A percentile compares a stretch with the other conserved stretches of the same genome.
Evolutionary conservation across 92 coral and sea anemone species (phyloP).

Genomic region (Umimayanthus chanpuru): DNA sequence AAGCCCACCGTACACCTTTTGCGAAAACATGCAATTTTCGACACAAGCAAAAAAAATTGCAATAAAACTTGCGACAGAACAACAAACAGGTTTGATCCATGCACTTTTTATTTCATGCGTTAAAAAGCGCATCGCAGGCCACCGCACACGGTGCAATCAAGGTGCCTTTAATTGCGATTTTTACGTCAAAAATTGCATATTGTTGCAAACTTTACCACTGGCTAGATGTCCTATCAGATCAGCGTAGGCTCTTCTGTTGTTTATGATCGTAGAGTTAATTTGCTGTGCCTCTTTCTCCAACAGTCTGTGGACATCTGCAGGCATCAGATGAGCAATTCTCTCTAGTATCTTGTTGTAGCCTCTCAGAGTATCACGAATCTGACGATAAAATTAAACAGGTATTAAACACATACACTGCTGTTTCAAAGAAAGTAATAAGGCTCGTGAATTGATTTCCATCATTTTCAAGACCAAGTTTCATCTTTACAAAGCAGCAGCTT

Average conservation of each 20-base stretch:
- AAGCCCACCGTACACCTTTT: too few relatives aligned
- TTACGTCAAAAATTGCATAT: too few relatives aligned
- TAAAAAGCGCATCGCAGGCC: too few relatives aligned
- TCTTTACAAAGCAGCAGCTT: too few relatives aligned
- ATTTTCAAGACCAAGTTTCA: too few relatives aligned
- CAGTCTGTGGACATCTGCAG: slow-evolving; percentile 97
- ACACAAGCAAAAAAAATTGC: too few relatives aligned
- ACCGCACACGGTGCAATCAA: too few relatives aligned
- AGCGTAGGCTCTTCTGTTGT: slow-evolving; percentile 87
- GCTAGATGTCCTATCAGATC: slow-evolving; percentile 78
- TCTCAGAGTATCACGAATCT: slow-evolving; percentile 88
- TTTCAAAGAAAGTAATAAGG: not conserved
- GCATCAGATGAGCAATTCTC: slow-evolving; percentile 92
- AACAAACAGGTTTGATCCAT: too few relatives aligned
- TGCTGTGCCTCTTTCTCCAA: slow-evolving; percentile 91
- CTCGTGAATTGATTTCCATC: not conserved
- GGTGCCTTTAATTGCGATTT: too few relatives aligned
- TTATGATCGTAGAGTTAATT: slow-evolving; percentile 87
- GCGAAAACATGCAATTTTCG: too few relatives aligned
- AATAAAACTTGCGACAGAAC: too few relatives aligned
- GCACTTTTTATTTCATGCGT: too few relatives aligned
- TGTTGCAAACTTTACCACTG: slow-evolving; percentile 63
- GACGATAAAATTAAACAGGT: not conserved
- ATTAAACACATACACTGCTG: not conserved
- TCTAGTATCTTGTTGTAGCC: slow-evolving; percentile 80